Conservation (phyloP, 2,113 vertebrate species). For the Micromys minutus region DNA sequence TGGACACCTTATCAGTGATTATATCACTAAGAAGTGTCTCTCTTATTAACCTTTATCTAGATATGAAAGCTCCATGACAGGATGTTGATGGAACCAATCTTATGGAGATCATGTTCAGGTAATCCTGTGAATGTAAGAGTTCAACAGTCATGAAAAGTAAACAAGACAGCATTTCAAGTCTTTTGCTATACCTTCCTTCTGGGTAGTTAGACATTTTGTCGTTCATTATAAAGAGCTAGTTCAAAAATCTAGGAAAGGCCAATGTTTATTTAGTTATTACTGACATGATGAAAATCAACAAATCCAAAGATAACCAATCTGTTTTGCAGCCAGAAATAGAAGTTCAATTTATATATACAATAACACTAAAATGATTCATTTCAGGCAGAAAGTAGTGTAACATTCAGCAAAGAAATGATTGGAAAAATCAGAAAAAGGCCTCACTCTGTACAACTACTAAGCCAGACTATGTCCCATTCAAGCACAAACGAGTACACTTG, state of each 20-base stretch:
- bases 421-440: background rate
- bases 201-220: background rate
- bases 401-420: constrained; percentile 16
- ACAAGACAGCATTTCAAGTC: background rate
- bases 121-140: background rate
- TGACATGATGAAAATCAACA: constrained; percentile 59
- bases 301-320: background rate
- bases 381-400: constrained; percentile 8
- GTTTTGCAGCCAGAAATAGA: constrained; percentile 41
- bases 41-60: background rate
- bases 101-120: background rate
- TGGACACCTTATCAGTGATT: background rate
- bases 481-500: constrained; percentile 65
- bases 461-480: constrained; percentile 18
- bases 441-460: constrained; percentile 29
- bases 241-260: constrained; percentile 30
- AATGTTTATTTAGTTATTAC: constrained; percentile 27
- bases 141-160: no score
- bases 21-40: background rate
- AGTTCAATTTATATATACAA: background rate
- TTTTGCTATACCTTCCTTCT: background rate
- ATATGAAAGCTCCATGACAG: background rate
- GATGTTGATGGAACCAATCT: background rate
- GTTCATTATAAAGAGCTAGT: background rate
- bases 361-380: constrained; percentile 10